These are phyloP conservation scores for Liopterus haemorrhoidalis DNA, from an alignment of 2,888 invertebrate genomes.

Conservation along the genomic window DNA sequence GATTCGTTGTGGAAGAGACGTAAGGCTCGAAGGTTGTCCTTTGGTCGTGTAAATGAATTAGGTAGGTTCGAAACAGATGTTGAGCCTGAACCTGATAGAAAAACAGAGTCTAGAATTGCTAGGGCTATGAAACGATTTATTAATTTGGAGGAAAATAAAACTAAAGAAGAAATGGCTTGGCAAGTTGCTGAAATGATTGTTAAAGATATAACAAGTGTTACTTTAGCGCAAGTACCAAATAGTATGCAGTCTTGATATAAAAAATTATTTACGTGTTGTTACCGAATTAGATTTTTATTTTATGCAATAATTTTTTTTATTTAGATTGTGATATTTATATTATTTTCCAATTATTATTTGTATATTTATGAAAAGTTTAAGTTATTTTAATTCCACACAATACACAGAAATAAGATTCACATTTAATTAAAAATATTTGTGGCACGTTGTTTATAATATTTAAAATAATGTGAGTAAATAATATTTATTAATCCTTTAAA, in stretches of 20 bases:
- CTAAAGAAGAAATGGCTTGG: constrained; percentile 94
- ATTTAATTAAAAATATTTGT: constrained; percentile 5
- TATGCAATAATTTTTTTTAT: constrained; percentile 1
- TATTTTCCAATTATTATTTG: neutral
- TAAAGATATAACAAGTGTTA: constrained; percentile 86
- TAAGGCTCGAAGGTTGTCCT: constrained; percentile 66
- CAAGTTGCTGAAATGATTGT: constrained; percentile 96
- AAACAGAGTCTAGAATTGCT: constrained; percentile 44
- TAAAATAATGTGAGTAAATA: too few relatives aligned
- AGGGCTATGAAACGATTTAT: constrained; percentile 73
- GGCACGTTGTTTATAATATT: neutral
- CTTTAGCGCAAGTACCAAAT: constrained; percentile 52
- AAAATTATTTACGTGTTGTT: too few relatives aligned
- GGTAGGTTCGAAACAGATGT: constrained; percentile 90
- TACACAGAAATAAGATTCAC: too few relatives aligned
- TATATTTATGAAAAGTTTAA: constrained; percentile 1
- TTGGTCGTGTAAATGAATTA: constrained; percentile 80
- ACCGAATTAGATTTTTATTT: constrained; percentile 1
- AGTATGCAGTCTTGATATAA: constrained; percentile 27
- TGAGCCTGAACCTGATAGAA: constrained; percentile 65
- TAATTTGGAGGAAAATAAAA: constrained; percentile 76
- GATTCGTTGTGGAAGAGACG: constrained; percentile 82
- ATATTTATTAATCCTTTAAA: too few relatives aligned
- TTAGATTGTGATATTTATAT: neutral
- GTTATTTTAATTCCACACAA: neutral